phyloP scores from a whole-genome alignment of 2,113 vertebrate genomes.

The Bos indicus region DNA sequence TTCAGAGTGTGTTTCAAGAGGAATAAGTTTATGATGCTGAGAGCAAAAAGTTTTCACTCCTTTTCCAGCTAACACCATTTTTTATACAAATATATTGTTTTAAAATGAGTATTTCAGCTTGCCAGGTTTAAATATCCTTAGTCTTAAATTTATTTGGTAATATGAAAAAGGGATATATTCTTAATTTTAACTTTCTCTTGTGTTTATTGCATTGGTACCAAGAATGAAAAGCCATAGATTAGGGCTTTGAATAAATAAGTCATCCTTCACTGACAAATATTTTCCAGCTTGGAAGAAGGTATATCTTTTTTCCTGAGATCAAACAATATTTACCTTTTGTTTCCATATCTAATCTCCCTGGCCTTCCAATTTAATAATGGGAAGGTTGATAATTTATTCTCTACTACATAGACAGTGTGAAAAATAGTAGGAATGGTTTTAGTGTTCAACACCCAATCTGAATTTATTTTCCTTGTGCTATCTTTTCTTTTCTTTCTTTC shows the following conservation, averaged over 20 bases:
- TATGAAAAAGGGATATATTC: not conserved
- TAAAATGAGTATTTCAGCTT: not conserved
- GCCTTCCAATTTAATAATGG: not conserved
- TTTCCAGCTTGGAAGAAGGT: not conserved
- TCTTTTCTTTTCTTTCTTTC: not conserved
- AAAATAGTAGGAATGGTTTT: slow-evolving; percentile 5
- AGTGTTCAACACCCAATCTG: not conserved
- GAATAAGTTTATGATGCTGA: not conserved
- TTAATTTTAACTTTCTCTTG: not conserved
- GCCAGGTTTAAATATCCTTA: not conserved
- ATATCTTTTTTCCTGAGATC: not conserved
- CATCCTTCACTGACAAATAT: not conserved
- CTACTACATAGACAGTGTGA: not conserved
- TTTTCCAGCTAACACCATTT: not conserved
- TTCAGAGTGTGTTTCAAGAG: not conserved
- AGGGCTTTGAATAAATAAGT: slow-evolving; percentile 5
- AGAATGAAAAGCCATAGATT: not conserved
- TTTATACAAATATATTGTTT: slow-evolving; percentile 28
- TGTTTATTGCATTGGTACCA: not conserved
- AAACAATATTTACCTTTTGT: slow-evolving; percentile 19
- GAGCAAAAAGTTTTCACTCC: not conserved
- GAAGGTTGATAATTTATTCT: not conserved
- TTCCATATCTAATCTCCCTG: not conserved
- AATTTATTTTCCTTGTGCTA: not conserved
- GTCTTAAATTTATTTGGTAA: not conserved